Conservation (phyloP, 2,113 vertebrate species). For the Taurulus bubalis region DNA sequence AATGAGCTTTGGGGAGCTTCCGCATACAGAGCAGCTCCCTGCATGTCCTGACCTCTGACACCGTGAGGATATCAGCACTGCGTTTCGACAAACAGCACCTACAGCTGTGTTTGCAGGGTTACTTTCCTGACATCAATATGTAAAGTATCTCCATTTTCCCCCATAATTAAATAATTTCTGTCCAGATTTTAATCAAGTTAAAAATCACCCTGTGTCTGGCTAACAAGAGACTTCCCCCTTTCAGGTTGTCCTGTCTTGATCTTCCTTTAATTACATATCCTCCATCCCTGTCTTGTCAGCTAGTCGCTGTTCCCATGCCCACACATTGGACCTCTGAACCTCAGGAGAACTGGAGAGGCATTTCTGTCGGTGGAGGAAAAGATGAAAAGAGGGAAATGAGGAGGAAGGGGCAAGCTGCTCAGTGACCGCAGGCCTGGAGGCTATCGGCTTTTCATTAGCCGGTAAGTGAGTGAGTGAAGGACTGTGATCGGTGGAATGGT, state of each 20-base stretch:
- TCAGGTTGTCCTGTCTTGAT: slow-evolving; percentile 19
- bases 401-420: slow-evolving; percentile 58
- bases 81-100: neutral
- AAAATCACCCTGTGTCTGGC: slow-evolving; percentile 37
- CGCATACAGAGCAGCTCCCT: neutral
- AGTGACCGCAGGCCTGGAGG: slow-evolving; percentile 59
- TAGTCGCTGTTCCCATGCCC: slow-evolving; percentile 44
- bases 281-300: slow-evolving; percentile 23
- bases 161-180: slow-evolving; percentile 36
- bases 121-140: slow-evolving; percentile 5
- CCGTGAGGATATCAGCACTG: neutral
- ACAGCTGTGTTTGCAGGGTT: neutral
- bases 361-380: slow-evolving; percentile 47
- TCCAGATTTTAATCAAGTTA: slow-evolving; percentile 57
- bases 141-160: neutral
- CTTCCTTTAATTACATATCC: slow-evolving; percentile 40
- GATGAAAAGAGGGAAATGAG: slow-evolving; percentile 58
- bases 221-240: slow-evolving; percentile 42
- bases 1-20: neutral
- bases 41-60: slow-evolving; percentile 5
- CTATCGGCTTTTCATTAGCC: slow-evolving; percentile 72
- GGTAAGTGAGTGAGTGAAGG: slow-evolving; percentile 71
- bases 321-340: slow-evolving; percentile 57
- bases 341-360: slow-evolving; percentile 45
- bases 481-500: slow-evolving; percentile 59